Evolutionary conservation across 1,140 invertebrate genomes (phyloP).

Genomic region (Pogonus chalceus): DNA sequence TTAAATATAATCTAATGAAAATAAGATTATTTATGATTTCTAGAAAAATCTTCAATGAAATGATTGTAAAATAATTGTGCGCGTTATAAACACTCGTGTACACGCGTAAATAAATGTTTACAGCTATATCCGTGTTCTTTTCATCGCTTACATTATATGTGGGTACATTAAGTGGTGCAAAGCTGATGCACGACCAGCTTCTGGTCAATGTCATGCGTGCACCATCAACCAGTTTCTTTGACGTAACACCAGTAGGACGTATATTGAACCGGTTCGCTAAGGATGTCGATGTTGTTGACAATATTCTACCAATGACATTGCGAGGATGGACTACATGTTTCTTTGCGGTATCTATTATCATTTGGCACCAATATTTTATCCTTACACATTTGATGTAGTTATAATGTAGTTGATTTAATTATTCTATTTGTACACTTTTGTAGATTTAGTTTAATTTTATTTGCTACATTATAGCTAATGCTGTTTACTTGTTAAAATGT

Average conservation of each 20-base stretch:
- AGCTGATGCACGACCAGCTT: constrained; percentile 52
- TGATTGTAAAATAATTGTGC: background rate
- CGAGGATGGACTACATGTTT: constrained; percentile 59
- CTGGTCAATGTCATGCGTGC: constrained; percentile 59
- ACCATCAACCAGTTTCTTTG: constrained; percentile 69
- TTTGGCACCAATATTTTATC: background rate
- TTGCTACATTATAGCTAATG: too few species aligned
- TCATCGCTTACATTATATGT: constrained; percentile 55
- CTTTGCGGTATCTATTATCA: constrained; percentile 50
- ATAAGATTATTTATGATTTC: background rate
- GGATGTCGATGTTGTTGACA: constrained; percentile 72
- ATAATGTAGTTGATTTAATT: too few species aligned
- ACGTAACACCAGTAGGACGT: constrained; percentile 75
- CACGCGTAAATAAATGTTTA: constrained; percentile 27
- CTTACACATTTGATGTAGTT: background rate
- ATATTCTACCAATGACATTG: constrained; percentile 59
- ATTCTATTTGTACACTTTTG: too few species aligned
- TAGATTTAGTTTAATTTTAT: too few species aligned
- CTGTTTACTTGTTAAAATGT: too few species aligned
- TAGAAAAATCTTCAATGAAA: background rate
- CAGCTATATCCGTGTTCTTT: constrained; percentile 58
- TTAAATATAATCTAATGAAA: too few species aligned
- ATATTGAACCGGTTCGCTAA: constrained; percentile 78
- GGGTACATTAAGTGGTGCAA: constrained; percentile 60
- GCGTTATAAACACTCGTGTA: background rate